A percentile compares a stretch with the other conserved stretches of the same genome.
Conservation (phyloP, 2,888 invertebrate genomes). For the Acronicta aceris region DNA sequence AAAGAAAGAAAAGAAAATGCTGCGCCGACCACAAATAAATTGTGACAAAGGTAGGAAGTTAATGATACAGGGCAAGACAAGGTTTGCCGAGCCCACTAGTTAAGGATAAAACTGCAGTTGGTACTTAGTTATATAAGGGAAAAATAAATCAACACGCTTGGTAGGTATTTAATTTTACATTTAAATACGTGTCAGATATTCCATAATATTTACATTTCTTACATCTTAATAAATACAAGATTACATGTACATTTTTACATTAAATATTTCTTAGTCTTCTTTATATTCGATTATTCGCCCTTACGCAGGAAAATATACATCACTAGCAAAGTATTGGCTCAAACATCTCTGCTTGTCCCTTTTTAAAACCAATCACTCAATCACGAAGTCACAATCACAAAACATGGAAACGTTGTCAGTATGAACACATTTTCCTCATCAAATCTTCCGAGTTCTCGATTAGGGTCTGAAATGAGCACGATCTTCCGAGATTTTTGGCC, state of each 20-base stretch:
- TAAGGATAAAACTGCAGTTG: too few relatives aligned
- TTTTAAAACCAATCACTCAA: not conserved
- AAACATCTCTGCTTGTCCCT: too few relatives aligned
- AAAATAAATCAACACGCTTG: not conserved
- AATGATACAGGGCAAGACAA: too few relatives aligned
- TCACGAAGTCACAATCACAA: not conserved
- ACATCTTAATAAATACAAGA: not conserved
- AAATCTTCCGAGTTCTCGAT: constrained; percentile 22
- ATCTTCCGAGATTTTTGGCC: constrained; percentile 20
- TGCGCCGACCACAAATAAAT: too few relatives aligned
- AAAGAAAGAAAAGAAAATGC: too few relatives aligned
- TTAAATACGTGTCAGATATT: not conserved
- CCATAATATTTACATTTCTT: not conserved
- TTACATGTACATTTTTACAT: not conserved
- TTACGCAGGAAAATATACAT: too few relatives aligned
- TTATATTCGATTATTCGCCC: not conserved
- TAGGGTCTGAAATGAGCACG: constrained; percentile 12
- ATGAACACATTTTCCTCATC: constrained; percentile 20
- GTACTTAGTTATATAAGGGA: not conserved
- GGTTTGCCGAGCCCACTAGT: too few relatives aligned
- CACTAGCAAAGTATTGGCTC: too few relatives aligned
- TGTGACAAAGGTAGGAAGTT: too few relatives aligned
- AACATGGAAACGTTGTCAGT: constrained; percentile 1
- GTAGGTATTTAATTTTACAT: not conserved
- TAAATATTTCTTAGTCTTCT: not conserved